Base-by-base conservation (phyloP, 2,888 invertebrate genomes). In the Dicyrtoma fusca region DNA sequence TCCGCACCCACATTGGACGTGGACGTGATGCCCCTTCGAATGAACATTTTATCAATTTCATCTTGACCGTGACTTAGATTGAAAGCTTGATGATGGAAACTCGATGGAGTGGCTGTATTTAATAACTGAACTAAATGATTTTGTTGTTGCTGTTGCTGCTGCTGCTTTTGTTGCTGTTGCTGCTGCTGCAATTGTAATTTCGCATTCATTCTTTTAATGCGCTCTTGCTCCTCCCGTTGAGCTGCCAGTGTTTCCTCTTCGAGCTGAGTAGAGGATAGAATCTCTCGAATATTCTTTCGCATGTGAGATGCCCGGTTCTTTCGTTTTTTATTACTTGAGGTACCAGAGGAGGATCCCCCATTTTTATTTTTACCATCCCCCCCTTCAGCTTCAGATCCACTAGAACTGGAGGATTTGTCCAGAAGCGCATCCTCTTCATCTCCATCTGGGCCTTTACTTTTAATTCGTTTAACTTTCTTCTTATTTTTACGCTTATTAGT, bases 241-340 rank as follows among this genome's bases (percentile, higher is more conserved):
- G 97, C 97, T 25, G 91, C 91, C 69, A 95, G 84, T 1, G 97
- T 97, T 14, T 94, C 92, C 75, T 93, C 93, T 83, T 97, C 97
- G 76, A 97, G 85, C 82, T 96, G 93, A 75, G 92, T 92, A 82
- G 95, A 95, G 82, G 93, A 92, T 89, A 96, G 91, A 10, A 97
- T 95, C 85, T 96, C 95, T 71, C 96, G 88, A 80, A 95, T 95
- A 82, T 95, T 95, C 75, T 92, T 88, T 51, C 95, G 87, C 82
- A 94, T 55, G 61, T 75, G 73, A 1, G 74, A 59, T 13, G 71
- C 51, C 57, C 75, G 74, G 64, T 73, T 77, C 69, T 70, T 79
- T 73, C 77, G 78, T 72, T 65, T 77, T 49, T 53, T 13, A 49
- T 49, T 53, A 53, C 21, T 53, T 53, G 61, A n/a, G 8, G 19